Conservation (phyloP, 2,113 vertebrate species). For the Gymnorhina tibicen region DNA sequence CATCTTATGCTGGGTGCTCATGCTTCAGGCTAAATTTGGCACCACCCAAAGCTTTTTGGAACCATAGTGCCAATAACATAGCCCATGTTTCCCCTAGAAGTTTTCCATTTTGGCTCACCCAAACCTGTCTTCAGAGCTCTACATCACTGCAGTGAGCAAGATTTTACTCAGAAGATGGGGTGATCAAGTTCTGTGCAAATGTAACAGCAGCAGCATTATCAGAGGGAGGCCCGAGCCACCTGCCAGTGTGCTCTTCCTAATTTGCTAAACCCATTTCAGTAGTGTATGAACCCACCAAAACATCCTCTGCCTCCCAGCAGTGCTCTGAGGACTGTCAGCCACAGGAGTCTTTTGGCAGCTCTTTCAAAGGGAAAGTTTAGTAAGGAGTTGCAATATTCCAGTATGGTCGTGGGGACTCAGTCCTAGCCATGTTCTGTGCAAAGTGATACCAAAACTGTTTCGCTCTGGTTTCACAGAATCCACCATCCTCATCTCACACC, state of each 20-base stretch:
- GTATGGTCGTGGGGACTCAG: background rate
- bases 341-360: background rate
- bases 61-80: background rate
- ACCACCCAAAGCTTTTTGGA: background rate
- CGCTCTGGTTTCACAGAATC: background rate
- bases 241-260: background rate
- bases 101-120: background rate
- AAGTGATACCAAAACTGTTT: background rate
- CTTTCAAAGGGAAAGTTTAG: background rate
- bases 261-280: background rate
- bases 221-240: background rate
- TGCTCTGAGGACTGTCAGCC: background rate
- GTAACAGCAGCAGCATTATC: background rate
- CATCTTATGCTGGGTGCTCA: background rate
- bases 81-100: background rate
- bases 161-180: background rate
- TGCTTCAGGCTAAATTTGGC: background rate
- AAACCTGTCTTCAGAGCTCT: background rate
- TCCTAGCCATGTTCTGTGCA: background rate
- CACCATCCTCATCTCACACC: background rate
- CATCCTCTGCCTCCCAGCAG: background rate
- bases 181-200: background rate
- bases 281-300: background rate
- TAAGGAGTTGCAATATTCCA: background rate
- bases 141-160: background rate